Conservation (phyloP, 2,113 vertebrate species). For the Chaetorhynchus papuensis region DNA sequence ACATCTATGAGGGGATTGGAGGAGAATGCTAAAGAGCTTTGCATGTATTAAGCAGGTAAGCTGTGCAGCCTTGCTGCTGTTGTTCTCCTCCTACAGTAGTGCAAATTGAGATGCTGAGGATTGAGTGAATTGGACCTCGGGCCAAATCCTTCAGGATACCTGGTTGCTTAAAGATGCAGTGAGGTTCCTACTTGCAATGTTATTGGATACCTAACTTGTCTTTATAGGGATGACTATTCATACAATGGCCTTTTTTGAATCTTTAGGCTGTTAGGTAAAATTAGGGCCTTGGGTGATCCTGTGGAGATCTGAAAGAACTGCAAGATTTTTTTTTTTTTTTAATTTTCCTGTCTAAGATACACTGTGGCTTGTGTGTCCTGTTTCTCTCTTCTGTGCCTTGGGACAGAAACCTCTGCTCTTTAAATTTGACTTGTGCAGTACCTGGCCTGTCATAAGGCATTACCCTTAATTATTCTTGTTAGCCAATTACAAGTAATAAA, state of each 20-base stretch:
- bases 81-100: slow-evolving; percentile 32
- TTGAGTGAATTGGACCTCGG: neutral
- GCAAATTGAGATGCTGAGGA: neutral
- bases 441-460: neutral
- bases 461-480: neutral
- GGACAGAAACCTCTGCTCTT: neutral
- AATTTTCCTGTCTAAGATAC: neutral
- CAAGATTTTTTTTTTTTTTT: neutral
- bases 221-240: neutral
- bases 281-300: neutral
- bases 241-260: neutral
- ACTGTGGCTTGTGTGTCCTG: neutral
- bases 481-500: neutral
- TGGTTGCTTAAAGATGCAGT: neutral
- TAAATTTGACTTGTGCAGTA: neutral
- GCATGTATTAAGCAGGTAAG: slow-evolving; percentile 33
- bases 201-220: slow-evolving; percentile 1
- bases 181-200: slow-evolving; percentile 16
- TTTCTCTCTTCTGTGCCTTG: neutral
- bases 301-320: neutral
- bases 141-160: neutral
- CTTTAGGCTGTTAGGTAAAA: neutral
- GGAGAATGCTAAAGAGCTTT: slow-evolving; percentile 38
- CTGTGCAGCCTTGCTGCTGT: neutral
- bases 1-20: slow-evolving; percentile 27